phyloP scores from a whole-genome alignment of 37 sponge, comb jelly and placozoan species.

The Aphrocallistes beatrix region DNA sequence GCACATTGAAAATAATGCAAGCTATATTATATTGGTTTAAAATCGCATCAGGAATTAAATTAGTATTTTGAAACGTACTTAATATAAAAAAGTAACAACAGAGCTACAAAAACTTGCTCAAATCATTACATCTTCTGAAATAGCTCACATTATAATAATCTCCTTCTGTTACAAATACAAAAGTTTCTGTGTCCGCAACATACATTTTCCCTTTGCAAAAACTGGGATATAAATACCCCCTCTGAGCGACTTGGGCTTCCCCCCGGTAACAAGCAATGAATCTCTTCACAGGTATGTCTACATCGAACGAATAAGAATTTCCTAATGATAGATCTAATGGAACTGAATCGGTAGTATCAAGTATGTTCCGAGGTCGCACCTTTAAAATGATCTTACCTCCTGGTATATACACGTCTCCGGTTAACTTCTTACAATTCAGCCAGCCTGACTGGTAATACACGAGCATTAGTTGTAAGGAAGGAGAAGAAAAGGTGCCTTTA shows the following conservation, averaged over 20 bases:
- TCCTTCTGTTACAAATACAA: neutral
- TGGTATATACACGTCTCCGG: neutral
- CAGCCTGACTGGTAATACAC: neutral
- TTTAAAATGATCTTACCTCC: neutral
- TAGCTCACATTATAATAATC: neutral
- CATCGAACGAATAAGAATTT: neutral
- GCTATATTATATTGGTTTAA: no score
- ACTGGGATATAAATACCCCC: neutral
- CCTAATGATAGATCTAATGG: neutral
- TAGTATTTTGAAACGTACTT: no score
- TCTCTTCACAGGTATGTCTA: neutral
- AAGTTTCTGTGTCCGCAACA: neutral
- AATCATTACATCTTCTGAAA: neutral
- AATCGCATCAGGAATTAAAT: no score
- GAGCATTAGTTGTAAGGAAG: neutral
- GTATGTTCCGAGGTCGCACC: neutral
- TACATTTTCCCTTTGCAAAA: neutral
- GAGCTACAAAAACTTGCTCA: neutral
- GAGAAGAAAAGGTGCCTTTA: neutral
- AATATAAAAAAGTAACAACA: no score
- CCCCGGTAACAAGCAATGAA: conserved; percentile 12
- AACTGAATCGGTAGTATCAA: neutral
- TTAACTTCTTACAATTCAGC: neutral
- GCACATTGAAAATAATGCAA: no score
- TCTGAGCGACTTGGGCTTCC: neutral